phyloP scores from a whole-genome alignment of 2,797 vertebrate species.

The Antrozous pallidus region DNA sequence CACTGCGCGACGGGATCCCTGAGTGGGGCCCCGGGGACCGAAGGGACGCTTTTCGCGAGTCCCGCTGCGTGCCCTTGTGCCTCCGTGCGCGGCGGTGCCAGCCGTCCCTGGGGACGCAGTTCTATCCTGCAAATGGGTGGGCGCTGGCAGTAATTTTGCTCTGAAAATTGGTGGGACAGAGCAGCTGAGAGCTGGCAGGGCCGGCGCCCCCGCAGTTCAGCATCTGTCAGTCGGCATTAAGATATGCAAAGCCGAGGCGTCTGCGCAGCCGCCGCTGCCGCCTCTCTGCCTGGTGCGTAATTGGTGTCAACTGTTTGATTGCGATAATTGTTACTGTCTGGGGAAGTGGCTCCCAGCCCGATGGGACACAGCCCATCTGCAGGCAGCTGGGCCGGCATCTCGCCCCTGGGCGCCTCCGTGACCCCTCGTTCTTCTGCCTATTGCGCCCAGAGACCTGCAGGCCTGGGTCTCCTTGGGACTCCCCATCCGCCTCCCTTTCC shows the following conservation, averaged over 20 bases:
- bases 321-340: slow-evolving; percentile 99
- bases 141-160: slow-evolving; percentile 77
- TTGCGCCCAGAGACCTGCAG: slow-evolving; percentile 80
- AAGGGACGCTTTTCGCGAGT: fast-evolving
- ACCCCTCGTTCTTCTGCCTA: slow-evolving; percentile 77
- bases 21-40: fast-evolving
- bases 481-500: not conserved
- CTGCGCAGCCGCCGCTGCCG: slow-evolving; percentile 46
- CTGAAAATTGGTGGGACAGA: slow-evolving; percentile 94
- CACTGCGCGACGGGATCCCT: too few species aligned
- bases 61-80: fast-evolving
- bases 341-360: slow-evolving; percentile 83
- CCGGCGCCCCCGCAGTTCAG: slow-evolving; percentile 93
- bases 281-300: slow-evolving; percentile 68
- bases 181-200: slow-evolving; percentile 91
- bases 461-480: slow-evolving; percentile 73
- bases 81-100: too few species aligned
- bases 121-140: not conserved
- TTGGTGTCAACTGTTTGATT: slow-evolving; percentile 93
- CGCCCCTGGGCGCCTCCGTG: slow-evolving; percentile 42
- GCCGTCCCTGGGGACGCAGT: fast-evolving
- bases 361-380: not conserved
- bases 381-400: slow-evolving; percentile 68
- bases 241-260: slow-evolving; percentile 94
- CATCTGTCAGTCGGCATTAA: slow-evolving; percentile 99